These are phyloP conservation scores for Caerostris darwini DNA, from an alignment of 1,140 invertebrate genomes.

Conservation along the genomic window DNA sequence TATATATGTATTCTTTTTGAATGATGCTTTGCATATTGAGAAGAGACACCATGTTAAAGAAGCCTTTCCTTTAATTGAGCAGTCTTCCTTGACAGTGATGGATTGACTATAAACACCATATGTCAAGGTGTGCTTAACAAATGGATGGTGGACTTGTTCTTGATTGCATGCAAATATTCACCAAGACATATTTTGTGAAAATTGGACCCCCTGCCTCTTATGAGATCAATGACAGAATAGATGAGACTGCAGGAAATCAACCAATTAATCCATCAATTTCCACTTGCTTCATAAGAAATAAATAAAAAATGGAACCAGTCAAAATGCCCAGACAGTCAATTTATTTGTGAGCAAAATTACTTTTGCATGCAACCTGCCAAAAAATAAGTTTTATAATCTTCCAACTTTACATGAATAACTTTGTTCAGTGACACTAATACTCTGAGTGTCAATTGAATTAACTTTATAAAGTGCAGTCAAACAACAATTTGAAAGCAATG, in stretches of 20 bases:
- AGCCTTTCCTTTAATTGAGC: neutral
- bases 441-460: too few species aligned
- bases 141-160: neutral
- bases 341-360: neutral
- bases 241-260: neutral
- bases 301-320: neutral
- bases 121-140: slow-evolving; percentile 11
- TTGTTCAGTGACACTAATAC: too few species aligned
- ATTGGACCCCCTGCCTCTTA: neutral
- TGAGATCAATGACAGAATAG: slow-evolving; percentile 10
- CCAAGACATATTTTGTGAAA: neutral
- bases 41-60: neutral
- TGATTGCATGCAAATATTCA: slow-evolving; percentile 16
- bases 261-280: slow-evolving; percentile 24
- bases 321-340: neutral
- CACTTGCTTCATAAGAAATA: neutral
- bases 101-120: neutral
- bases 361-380: neutral
- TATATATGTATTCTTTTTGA: neutral
- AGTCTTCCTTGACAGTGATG: neutral
- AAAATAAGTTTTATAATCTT: too few species aligned
- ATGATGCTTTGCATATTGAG: neutral
- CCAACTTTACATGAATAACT: too few species aligned
- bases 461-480: too few species aligned
- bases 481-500: too few species aligned